Evolutionary conservation across 2,888 invertebrate species (phyloP).

Genomic region (Orthosia gothica): DNA sequence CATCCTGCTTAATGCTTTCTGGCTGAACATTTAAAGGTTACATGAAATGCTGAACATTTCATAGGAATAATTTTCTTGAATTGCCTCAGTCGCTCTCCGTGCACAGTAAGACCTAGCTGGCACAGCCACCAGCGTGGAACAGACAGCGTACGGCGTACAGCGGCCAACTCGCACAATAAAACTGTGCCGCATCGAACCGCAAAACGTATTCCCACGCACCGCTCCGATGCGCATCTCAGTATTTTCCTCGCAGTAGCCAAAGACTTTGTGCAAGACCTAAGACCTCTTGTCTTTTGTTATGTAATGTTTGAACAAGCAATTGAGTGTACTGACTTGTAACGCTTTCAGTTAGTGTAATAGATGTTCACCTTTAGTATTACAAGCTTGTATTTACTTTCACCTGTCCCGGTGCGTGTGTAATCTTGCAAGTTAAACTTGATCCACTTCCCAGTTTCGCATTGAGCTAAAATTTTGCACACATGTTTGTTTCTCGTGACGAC

Average conservation of each 20-base stretch:
- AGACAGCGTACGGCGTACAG: conserved; percentile 58
- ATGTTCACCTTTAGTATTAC: no score
- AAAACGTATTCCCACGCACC: conserved; percentile 44
- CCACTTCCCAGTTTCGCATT: no score
- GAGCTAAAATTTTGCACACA: no score
- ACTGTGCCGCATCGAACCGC: conserved; percentile 48
- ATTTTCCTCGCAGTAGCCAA: background rate
- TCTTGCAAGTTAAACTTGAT: no score
- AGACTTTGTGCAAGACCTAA: background rate
- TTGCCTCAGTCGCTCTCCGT: background rate
- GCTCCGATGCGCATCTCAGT: conserved; percentile 20
- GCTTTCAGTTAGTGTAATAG: background rate
- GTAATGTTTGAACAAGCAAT: background rate
- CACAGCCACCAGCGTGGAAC: conserved; percentile 60
- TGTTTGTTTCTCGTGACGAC: no score
- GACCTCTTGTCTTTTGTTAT: no score
- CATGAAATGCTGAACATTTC: background rate
- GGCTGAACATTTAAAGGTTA: no score
- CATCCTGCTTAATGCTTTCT: no score
- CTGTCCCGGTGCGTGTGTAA: no score
- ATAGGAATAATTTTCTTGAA: no score
- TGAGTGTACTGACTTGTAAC: background rate
- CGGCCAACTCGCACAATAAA: conserved; percentile 63
- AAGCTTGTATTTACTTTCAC: no score
- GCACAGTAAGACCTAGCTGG: background rate